Base-by-base conservation (phyloP, 2,797 vertebrate species). In the Australoheros facetus region DNA sequence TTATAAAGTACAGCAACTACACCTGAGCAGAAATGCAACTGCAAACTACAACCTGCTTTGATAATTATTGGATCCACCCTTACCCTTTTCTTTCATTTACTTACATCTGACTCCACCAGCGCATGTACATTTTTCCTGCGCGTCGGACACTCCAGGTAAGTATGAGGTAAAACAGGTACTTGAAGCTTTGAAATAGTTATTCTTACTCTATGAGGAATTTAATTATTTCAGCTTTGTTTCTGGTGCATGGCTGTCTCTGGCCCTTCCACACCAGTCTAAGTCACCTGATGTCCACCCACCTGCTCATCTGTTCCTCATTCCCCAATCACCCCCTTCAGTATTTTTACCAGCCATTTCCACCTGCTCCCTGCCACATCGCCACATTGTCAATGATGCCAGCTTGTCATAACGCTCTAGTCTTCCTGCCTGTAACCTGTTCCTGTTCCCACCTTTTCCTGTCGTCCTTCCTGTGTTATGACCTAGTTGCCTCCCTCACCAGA, bases 151-250 rank as follows among this genome's bases (percentile, higher is more conserved):
- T n/a, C 6, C 11, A n/a, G 64, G 51, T 10, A 54, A 54, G 17
- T 19, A n/a, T 10, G 19, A n/a, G 51, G 4, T 51, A 0, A 0
- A 7, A 51, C 42, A 48, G 17, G 0, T 0, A 69, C 17, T 17
- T 53, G 17, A 51, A 51, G 1, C 26, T 9, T 53, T 26, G n/a
- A 0, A 69, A 51, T 17, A 48, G 11, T 51, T 69, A 32, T 69
- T 69, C 10, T n/a, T 53, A 13, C 16, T 69, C 64, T 53, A 26
- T n/a, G 48, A 26, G 26, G 11, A 26, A 5, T n/a, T 69, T 32
- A 69, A 66, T 74, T 55, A 39, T 57, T 58, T 75, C 37, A 62
- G 21, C 73, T 75, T 77, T 64, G 74, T 57, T 30, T 71, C 48
- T 45, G 21, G 62, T 21, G 19, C 48, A 26, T 0, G 5, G 23